These are phyloP conservation scores for Catagonus wagneri DNA, from an alignment of 2,113 vertebrate genomes.

Conservation along the genomic window DNA sequence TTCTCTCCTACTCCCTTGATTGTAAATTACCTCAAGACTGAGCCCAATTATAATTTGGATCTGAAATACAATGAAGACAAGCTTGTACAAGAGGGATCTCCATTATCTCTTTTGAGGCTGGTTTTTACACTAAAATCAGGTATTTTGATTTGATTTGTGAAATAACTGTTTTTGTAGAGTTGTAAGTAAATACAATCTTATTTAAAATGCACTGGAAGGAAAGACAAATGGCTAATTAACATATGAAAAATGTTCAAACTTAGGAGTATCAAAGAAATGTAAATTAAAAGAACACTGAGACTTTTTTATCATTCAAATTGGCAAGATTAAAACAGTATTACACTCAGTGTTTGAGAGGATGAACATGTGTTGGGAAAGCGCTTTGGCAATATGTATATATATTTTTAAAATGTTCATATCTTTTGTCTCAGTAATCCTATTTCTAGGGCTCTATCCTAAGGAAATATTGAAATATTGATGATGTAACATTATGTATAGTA, in stretches of 20 bases:
- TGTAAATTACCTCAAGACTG: slow-evolving; percentile 36
- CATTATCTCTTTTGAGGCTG: neutral
- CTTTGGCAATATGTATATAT: slow-evolving; percentile 63
- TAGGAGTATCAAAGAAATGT: slow-evolving; percentile 75
- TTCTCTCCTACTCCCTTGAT: neutral
- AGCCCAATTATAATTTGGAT: slow-evolving; percentile 17
- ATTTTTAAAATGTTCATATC: slow-evolving; percentile 63
- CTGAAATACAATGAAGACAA: neutral
- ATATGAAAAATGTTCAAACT: slow-evolving; percentile 78
- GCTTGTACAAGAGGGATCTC: neutral
- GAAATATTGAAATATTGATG: slow-evolving; percentile 76
- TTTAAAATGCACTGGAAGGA: slow-evolving; percentile 74
- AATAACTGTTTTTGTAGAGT: slow-evolving; percentile 71
- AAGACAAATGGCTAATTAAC: slow-evolving; percentile 82
- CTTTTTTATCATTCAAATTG: slow-evolving; percentile 78
- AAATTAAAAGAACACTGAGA: slow-evolving; percentile 75
- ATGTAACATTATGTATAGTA: slow-evolving; percentile 61
- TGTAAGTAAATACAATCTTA: slow-evolving; percentile 78
- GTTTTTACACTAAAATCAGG: slow-evolving; percentile 16
- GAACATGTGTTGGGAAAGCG: slow-evolving; percentile 69
- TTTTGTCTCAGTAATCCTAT: slow-evolving; percentile 68
- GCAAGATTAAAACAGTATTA: slow-evolving; percentile 71
- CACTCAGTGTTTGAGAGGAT: slow-evolving; percentile 51
- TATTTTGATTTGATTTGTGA: slow-evolving; percentile 77
- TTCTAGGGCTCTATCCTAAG: slow-evolving; percentile 73